phyloP scores from a whole-genome alignment of 2,888 invertebrate species.

The Hesperia comma region DNA sequence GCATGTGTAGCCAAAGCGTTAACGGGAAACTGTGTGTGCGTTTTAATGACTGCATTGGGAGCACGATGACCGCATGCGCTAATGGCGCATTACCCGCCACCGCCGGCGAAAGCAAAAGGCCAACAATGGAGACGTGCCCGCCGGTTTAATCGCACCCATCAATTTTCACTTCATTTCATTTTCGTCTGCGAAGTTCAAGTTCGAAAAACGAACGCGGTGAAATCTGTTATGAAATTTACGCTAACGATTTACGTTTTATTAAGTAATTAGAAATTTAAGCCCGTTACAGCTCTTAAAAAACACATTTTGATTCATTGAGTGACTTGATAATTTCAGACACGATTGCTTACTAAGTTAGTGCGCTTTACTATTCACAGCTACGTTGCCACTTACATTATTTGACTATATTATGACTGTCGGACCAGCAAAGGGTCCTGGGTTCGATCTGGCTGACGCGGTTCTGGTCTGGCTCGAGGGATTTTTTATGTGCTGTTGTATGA shows the following conservation, averaged over 20 bases:
- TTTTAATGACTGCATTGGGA: background rate
- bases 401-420: too few species aligned
- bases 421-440: too few species aligned
- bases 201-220: background rate
- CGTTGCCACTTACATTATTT: too few species aligned
- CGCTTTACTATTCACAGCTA: too few species aligned
- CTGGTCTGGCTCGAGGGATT: too few species aligned
- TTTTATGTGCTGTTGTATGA: too few species aligned
- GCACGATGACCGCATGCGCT: slow-evolving; percentile 43
- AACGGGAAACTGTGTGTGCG: too few species aligned
- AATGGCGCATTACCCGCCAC: slow-evolving; percentile 53
- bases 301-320: background rate
- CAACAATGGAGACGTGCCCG: slow-evolving; percentile 28
- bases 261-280: background rate
- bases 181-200: slow-evolving; percentile 33
- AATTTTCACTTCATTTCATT: slow-evolving; percentile 33
- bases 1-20: too few species aligned
- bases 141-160: slow-evolving; percentile 27
- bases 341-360: too few species aligned
- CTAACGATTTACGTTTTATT: background rate
- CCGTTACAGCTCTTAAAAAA: background rate
- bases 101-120: slow-evolving; percentile 50
- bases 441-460: too few species aligned
- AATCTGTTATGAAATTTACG: slow-evolving; percentile 7
- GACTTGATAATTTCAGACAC: too few species aligned